Evolutionary conservation across 2,797 vertebrate species (phyloP).

Genomic region (Odontamblyopus lacepedii): DNA sequence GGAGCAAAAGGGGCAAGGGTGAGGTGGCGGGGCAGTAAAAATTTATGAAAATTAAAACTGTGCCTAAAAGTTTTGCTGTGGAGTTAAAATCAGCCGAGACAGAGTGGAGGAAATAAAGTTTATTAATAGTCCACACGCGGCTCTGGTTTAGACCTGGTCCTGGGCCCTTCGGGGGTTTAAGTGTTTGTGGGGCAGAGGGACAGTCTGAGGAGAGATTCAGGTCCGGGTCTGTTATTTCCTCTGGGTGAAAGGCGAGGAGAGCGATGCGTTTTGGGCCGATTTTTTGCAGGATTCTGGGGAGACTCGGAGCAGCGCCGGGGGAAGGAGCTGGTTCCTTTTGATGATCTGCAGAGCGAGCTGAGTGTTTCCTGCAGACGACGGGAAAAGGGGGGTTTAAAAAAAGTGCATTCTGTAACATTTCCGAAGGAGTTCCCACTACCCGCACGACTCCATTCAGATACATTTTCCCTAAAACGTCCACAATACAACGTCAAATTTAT

Average conservation of each 20-base stretch:
- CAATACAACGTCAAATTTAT: no score
- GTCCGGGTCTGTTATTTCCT: slow-evolving; percentile 79
- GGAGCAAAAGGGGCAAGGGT: no score
- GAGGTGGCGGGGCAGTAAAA: not conserved
- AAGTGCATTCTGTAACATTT: no score
- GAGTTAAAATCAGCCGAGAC: slow-evolving; percentile 11
- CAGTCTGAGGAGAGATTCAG: not conserved
- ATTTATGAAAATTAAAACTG: not conserved
- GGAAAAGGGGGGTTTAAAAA: not conserved
- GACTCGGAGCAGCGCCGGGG: slow-evolving; percentile 81
- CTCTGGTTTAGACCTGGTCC: slow-evolving; percentile 1
- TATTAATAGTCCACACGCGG: slow-evolving; percentile 52
- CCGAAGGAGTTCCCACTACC: no score
- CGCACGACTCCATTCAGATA: no score
- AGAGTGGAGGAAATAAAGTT: slow-evolving; percentile 69
- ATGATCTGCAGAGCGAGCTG: slow-evolving; percentile 99
- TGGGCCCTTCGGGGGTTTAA: not conserved
- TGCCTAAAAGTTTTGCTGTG: not conserved
- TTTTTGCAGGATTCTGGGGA: slow-evolving; percentile 90
- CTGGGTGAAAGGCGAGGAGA: slow-evolving; percentile 88
- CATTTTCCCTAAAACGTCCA: no score
- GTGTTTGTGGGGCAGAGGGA: not conserved
- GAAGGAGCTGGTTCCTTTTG: slow-evolving; percentile 96
- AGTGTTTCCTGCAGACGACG: slow-evolving; percentile 83
- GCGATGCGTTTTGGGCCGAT: slow-evolving; percentile 81